Conservation (phyloP, 2,888 invertebrate genomes). For the Camponotus fellah region DNA sequence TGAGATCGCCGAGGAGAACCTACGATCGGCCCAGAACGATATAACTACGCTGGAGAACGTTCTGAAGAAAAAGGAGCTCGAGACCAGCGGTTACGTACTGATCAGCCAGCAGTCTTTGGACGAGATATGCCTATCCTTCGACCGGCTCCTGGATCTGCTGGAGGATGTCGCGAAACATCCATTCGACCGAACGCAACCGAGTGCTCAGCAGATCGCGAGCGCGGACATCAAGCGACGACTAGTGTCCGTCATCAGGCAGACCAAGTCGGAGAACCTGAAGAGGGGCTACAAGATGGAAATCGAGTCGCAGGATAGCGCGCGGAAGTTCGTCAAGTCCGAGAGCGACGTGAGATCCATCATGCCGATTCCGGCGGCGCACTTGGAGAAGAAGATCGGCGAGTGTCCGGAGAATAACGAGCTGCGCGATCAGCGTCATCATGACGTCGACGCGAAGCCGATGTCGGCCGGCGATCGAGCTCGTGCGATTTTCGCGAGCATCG, state of each 20-base stretch:
- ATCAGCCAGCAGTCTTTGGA: constrained; percentile 81
- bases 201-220: constrained; percentile 42
- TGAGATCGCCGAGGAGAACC: constrained; percentile 78
- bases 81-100: constrained; percentile 78
- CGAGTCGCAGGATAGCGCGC: constrained; percentile 52
- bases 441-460: constrained; percentile 31
- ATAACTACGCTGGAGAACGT: constrained; percentile 76
- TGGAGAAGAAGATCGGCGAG: constrained; percentile 79
- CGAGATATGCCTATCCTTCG: constrained; percentile 80
- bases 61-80: constrained; percentile 77
- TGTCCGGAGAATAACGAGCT: constrained; percentile 43
- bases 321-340: constrained; percentile 80
- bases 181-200: constrained; percentile 30
- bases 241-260: constrained; percentile 80
- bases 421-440: constrained; percentile 9
- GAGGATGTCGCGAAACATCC: constrained; percentile 70
- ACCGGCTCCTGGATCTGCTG: constrained; percentile 78
- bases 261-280: constrained; percentile 82
- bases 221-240: constrained; percentile 76
- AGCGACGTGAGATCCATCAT: constrained; percentile 74
- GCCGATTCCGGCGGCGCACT: constrained; percentile 43
- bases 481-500: constrained; percentile 80
- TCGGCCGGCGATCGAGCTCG: constrained; percentile 78
- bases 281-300: constrained; percentile 64
- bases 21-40: constrained; percentile 74